Evolutionary conservation across 2,797 vertebrate species (phyloP), one percentile per base, ranked within the genome.

Genomic region (Alosa sapidissima): DNA sequence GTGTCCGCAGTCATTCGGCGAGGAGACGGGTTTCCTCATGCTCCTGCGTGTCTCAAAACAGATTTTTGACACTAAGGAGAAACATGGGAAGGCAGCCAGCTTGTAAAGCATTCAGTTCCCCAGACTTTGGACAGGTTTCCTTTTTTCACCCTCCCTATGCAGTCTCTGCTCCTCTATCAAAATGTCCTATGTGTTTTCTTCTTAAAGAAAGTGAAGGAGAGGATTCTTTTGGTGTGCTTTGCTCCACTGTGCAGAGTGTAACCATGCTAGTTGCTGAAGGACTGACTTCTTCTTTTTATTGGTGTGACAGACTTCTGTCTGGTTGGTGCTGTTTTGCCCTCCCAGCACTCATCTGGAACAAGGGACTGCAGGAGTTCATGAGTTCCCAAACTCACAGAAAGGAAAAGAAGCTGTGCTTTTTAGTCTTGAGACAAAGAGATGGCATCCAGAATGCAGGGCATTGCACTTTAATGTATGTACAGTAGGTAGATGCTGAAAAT

Each of bases 81-180:
- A 91, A 91, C 84, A 52, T 89, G 89, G 90, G 88, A 91, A 91
- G 89, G 90, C 91, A 91, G 91, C 85, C 75, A 48, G 87, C 86
- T 86, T 91, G 89, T 93, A 93, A 93, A 91, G 88, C 85, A 78
- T 91, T 91, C 90, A 91, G 41, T 84, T 89, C 85, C 83, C 55
- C 3, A 88, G 84, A 91, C 87, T 88, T 89, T 33, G 84, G 85
- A 91, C 88, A 84, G 84, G 58, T 88, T 88, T 86, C 68, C 75
- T 81, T 48, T 14, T 48, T 82, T 51, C 84, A 47, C 49, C n/a
- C 60, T n/a, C 16, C 45, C 9, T 49, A 16, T 83, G 33, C 62
- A 54, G 54, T 85, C 86, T 81, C 58, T 11, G 88, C 86, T 88
- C 75, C 81, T 83, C 2, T 86, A 83, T 21, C 41, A 45, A 14